A percentile compares a stretch with the other conserved stretches of the same genome.
These are phyloP conservation scores for Pristis pectinata DNA, from an alignment of 2,797 vertebrate species.

Conservation along the genomic window DNA sequence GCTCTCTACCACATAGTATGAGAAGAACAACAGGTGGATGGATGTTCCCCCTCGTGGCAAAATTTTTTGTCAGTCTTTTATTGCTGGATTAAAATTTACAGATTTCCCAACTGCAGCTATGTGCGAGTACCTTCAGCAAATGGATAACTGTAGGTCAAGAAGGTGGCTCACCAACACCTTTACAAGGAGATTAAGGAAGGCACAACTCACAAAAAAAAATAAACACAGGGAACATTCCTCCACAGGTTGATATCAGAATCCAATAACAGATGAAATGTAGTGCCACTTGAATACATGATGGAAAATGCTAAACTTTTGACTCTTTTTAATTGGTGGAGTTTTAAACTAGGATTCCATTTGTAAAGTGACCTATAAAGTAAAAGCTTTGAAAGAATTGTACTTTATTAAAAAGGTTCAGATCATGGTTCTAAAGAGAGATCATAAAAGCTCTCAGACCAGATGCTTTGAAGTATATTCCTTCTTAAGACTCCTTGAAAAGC, in stretches of 20 bases:
- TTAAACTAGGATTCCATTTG: conserved; percentile 8
- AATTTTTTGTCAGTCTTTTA: too few species aligned
- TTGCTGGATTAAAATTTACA: too few species aligned
- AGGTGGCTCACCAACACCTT: background rate
- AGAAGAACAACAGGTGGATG: too few species aligned
- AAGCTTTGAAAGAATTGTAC: conserved; percentile 29
- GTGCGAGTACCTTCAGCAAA: too few species aligned
- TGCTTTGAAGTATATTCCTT: conserved; percentile 35
- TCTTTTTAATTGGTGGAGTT: background rate
- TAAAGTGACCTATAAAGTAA: conserved; percentile 24
- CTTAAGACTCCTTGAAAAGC: conserved; percentile 28
- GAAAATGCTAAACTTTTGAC: background rate
- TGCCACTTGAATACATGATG: background rate
- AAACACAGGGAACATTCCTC: background rate
- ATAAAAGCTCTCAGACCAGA: conserved; percentile 32
- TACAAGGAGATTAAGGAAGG: background rate
- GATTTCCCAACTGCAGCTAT: too few species aligned
- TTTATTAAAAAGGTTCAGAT: conserved; percentile 26
- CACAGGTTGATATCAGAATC: background rate
- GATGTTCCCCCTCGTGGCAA: too few species aligned
- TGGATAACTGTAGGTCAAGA: background rate
- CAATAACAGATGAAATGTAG: background rate
- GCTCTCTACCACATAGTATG: too few species aligned
- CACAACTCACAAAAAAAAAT: background rate
- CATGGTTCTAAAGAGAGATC: background rate